Conservation (phyloP, 2,797 vertebrate genomes). For the Monodelphis domestica region DNA sequence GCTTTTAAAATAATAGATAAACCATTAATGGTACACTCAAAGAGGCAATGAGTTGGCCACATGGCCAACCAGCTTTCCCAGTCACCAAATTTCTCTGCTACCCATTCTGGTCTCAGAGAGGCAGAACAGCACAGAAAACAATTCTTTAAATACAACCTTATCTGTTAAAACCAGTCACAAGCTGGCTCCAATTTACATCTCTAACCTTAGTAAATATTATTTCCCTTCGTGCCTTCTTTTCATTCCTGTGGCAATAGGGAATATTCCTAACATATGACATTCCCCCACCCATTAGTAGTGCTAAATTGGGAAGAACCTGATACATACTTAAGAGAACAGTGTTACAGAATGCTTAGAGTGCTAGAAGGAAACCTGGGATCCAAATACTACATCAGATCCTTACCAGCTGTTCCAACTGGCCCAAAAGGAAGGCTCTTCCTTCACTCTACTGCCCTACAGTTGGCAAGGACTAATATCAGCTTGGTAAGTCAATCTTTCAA, state of each 20-base stretch:
- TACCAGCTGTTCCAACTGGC: neutral
- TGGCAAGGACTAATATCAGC: neutral
- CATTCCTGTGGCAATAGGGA: neutral
- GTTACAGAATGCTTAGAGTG: neutral
- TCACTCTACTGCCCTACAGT: neutral
- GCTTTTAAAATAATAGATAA: neutral
- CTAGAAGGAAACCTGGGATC: no score
- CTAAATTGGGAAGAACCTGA: neutral
- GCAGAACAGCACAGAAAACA: neutral
- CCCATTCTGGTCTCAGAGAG: neutral
- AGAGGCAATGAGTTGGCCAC: neutral
- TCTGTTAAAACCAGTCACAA: neutral
- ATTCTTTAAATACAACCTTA: neutral
- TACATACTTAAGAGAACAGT: neutral
- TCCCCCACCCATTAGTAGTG: neutral
- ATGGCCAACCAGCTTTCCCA: neutral
- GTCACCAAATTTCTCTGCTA: neutral
- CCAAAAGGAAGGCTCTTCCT: neutral
- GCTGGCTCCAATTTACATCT: neutral
- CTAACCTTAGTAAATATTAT: neutral
- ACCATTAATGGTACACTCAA: neutral
- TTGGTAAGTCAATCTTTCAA: neutral
- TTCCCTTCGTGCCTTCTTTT: neutral
- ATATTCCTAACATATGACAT: neutral
- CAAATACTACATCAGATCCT: neutral